Evolutionary conservation across 2,797 vertebrate genomes (phyloP).

Genomic region (Lophotriccus pileatus): DNA sequence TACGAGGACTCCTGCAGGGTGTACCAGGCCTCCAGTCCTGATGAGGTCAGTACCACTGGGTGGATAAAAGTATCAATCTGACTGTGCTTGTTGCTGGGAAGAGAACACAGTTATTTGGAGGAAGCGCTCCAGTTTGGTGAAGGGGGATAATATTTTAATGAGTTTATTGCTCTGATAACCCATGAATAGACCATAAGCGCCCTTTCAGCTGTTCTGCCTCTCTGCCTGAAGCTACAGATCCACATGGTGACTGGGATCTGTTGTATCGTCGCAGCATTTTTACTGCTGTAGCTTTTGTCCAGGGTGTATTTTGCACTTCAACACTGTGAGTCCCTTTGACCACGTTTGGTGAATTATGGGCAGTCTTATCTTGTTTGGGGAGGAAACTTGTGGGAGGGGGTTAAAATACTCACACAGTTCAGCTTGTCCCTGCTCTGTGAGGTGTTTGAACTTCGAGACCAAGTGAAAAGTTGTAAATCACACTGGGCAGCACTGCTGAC

Average conservation of each 20-base stretch:
- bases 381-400: background rate
- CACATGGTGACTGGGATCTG: background rate
- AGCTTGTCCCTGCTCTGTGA: background rate
- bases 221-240: background rate
- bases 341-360: background rate
- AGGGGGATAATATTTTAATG: background rate
- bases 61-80: accelerated
- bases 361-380: background rate
- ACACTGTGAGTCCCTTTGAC: accelerated
- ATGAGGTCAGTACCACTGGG: slow-evolving; percentile 82
- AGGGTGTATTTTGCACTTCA: background rate
- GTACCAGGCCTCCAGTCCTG: slow-evolving; percentile 97
- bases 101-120: accelerated
- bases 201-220: background rate
- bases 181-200: accelerated
- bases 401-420: background rate
- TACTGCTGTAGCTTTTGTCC: background rate
- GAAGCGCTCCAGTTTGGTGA: background rate
- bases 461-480: background rate
- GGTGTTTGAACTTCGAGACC: background rate
- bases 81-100: background rate
- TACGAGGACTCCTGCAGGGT: slow-evolving; percentile 95
- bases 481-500: background rate
- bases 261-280: background rate
- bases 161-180: background rate